These are phyloP conservation scores for Nephila pilipes DNA, from an alignment of 1,140 invertebrate species.

Conservation along the genomic window DNA sequence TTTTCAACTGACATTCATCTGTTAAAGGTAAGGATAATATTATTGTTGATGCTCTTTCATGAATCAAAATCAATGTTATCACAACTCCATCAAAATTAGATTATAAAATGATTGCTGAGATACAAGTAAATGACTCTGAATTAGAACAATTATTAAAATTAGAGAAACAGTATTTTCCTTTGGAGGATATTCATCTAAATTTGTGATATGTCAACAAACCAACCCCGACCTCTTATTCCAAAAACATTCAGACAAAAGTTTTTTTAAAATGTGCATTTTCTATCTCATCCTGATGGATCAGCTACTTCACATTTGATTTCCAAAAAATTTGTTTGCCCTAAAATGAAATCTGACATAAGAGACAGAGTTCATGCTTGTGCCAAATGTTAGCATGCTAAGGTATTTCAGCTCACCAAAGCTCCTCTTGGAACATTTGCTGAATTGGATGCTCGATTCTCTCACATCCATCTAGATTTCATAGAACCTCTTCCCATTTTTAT, in stretches of 20 bases:
- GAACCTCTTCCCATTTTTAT: conserved; percentile 81
- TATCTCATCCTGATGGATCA: background rate
- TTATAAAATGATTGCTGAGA: no score
- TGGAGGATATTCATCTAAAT: background rate
- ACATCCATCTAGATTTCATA: conserved; percentile 83
- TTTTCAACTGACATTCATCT: conserved; percentile 60
- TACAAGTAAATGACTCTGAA: background rate
- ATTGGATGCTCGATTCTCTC: background rate
- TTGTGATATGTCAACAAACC: no score
- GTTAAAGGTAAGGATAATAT: background rate
- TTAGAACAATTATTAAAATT: background rate
- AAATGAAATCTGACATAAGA: background rate
- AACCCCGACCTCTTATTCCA: no score
- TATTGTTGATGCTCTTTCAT: background rate
- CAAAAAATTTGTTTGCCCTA: background rate
- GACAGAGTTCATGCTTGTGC: no score
- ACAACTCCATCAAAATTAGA: background rate
- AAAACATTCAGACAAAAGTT: no score
- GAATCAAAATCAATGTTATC: background rate
- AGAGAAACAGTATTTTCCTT: background rate
- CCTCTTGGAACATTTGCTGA: background rate
- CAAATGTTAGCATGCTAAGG: no score
- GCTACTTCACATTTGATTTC: background rate
- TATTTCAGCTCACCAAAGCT: no score
- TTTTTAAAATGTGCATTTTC: no score